A percentile compares a stretch with the other conserved stretches of the same genome.
Conservation (phyloP, 1,140 invertebrate species). For the Drosophila auraria region DNA sequence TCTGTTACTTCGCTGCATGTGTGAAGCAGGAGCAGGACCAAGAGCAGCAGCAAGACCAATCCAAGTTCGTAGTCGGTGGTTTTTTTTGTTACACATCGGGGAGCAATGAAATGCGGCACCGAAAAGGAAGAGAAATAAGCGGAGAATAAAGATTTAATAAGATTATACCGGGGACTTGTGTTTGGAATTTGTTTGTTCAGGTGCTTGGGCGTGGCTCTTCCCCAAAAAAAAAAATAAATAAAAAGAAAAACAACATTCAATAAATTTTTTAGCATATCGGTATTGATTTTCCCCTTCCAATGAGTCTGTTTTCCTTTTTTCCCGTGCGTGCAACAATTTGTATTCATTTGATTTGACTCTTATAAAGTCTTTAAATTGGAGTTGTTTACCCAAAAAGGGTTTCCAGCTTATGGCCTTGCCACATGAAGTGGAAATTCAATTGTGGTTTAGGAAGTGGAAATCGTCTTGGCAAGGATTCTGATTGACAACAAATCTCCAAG, state of each 20-base stretch:
- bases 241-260: constrained; percentile 43
- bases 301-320: constrained; percentile 11
- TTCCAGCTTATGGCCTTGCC: constrained; percentile 12
- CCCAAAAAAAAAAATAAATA: background rate
- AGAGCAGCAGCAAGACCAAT: constrained; percentile 34
- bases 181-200: constrained; percentile 70
- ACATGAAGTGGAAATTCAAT: constrained; percentile 62
- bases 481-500: constrained; percentile 47
- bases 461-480: constrained; percentile 22
- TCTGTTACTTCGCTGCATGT: constrained; percentile 87
- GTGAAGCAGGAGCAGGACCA: constrained; percentile 7
- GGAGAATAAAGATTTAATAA: constrained; percentile 68
- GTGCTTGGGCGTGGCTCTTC: constrained; percentile 55
- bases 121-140: constrained; percentile 45
- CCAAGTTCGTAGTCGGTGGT: constrained; percentile 38
- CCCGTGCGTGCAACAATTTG: constrained; percentile 48
- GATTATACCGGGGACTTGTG: constrained; percentile 68
- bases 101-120: constrained; percentile 62
- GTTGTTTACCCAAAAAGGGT: constrained; percentile 47
- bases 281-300: constrained; percentile 50
- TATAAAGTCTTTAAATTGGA: constrained; percentile 54
- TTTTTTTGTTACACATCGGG: constrained; percentile 72
- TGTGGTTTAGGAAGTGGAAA: constrained; percentile 32
- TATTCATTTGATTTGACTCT: constrained; percentile 51
- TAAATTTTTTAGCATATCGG: constrained; percentile 46